These are phyloP conservation scores for Campoletis sonorensis DNA, from an alignment of 1,140 invertebrate genomes.

Conservation along the genomic window DNA sequence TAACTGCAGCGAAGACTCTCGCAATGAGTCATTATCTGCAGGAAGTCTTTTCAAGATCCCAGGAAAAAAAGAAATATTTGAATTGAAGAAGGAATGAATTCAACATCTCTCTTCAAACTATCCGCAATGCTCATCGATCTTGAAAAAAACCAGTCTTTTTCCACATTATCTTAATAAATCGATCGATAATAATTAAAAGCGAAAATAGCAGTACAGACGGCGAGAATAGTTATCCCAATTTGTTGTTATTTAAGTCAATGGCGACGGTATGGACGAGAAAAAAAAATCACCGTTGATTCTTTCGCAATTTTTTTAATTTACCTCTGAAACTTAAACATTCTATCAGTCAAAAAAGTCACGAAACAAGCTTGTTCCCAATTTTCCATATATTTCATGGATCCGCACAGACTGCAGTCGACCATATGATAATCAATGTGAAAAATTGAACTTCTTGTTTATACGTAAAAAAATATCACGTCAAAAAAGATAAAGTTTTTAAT, in stretches of 20 bases:
- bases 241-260: not conserved
- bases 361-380: no score
- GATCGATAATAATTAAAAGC: not conserved
- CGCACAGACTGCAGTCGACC: not conserved
- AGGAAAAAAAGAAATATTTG: not conserved
- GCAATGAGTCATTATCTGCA: not conserved
- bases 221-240: not conserved
- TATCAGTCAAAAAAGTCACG: no score
- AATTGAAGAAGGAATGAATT: not conserved
- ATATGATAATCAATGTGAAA: not conserved
- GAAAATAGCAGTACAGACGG: not conserved
- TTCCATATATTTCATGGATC: not conserved
- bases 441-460: not conserved
- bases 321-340: no score
- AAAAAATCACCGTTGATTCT: no score
- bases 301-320: no score
- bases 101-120: not conserved
- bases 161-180: not conserved
- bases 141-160: not conserved
- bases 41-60: not conserved
- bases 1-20: not conserved
- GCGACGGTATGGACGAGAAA: no score
- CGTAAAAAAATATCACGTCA: not conserved
- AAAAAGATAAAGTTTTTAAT: conserved; percentile 21
- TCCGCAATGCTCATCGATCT: not conserved